Evolutionary conservation across 2,888 invertebrate genomes (phyloP).

Genomic region (Hyalella azteca): DNA sequence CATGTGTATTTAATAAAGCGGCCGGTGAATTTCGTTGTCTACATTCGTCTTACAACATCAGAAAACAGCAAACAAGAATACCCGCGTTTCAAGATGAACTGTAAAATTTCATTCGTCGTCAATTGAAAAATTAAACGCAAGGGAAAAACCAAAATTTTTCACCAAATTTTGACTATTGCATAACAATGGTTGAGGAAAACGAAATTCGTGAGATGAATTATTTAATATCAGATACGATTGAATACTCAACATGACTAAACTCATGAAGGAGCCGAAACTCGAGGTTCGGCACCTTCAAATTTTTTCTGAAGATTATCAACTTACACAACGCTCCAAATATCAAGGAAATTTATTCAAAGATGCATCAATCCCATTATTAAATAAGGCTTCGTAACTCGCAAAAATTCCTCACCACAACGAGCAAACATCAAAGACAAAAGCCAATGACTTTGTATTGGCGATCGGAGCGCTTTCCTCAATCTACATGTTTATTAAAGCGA

Average conservation of each 20-base stretch:
- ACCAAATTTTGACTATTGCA: too few relatives aligned
- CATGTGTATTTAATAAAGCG: too few relatives aligned
- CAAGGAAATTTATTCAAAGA: not conserved
- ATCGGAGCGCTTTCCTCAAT: conserved; percentile 1
- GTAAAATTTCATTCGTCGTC: too few relatives aligned
- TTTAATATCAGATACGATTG: not conserved
- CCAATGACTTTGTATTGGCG: conserved; percentile 18
- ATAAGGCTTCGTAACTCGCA: not conserved
- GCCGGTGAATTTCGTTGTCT: too few relatives aligned
- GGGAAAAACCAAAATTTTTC: too few relatives aligned
- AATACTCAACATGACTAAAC: not conserved
- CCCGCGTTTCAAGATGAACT: too few relatives aligned
- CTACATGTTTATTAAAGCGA: not conserved
- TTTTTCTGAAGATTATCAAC: not conserved
- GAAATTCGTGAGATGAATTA: not conserved
- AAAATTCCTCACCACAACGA: too few relatives aligned
- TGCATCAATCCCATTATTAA: not conserved
- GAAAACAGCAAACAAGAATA: too few relatives aligned
- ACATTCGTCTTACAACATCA: too few relatives aligned
- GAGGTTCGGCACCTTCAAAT: not conserved
- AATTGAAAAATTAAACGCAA: too few relatives aligned
- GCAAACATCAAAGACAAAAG: conserved; percentile 20
- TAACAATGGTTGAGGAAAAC: not conserved
- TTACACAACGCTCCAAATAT: not conserved
- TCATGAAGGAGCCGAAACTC: not conserved